A percentile compares a stretch with the other conserved stretches of the same genome.
These are phyloP conservation scores for Leptinotarsa defecta DNA, from an alignment of 1,140 invertebrate genomes.

Conservation along the genomic window DNA sequence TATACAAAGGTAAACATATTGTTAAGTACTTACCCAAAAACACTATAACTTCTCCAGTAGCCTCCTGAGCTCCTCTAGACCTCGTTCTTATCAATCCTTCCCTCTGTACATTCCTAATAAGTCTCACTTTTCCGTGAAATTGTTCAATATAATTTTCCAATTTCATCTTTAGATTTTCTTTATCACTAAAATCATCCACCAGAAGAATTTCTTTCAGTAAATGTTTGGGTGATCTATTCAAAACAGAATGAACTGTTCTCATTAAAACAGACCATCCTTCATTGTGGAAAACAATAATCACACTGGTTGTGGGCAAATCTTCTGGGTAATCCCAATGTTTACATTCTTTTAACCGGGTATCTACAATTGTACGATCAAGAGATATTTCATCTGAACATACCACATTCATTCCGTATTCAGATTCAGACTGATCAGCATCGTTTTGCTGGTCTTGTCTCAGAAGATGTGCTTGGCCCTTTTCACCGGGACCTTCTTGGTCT, in stretches of 20 bases:
- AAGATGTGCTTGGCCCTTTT: conserved; percentile 78
- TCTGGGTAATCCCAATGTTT: conserved; percentile 95
- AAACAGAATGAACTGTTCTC: conserved; percentile 94
- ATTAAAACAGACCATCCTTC: conserved; percentile 95
- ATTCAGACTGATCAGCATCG: conserved; percentile 72
- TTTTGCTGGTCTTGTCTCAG: conserved; percentile 75
- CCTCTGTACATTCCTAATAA: conserved; percentile 84
- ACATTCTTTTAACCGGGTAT: conserved; percentile 88
- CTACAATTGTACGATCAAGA: conserved; percentile 73
- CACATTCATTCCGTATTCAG: conserved; percentile 97
- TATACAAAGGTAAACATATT: too few relatives aligned
- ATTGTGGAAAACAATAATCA: conserved; percentile 99
- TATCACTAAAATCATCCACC: conserved; percentile 97
- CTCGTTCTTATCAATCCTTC: conserved; percentile 91
- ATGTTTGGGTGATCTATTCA: conserved; percentile 88
- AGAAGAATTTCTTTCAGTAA: conserved; percentile 94
- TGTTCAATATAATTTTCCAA: conserved; percentile 88
- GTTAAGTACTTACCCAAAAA: conserved; percentile 70
- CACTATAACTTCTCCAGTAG: conserved; percentile 94
- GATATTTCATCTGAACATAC: conserved; percentile 92
- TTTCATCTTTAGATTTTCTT: conserved; percentile 87
- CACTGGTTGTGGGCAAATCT: conserved; percentile 86
- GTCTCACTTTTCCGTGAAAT: conserved; percentile 86
- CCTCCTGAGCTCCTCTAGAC: conserved; percentile 90
- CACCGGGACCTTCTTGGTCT: conserved; percentile 77